Percentiles rank a stretch among this genome's conserved stretches.
Conservation (phyloP, 2,113 vertebrate genomes). For the Clarias magur region DNA sequence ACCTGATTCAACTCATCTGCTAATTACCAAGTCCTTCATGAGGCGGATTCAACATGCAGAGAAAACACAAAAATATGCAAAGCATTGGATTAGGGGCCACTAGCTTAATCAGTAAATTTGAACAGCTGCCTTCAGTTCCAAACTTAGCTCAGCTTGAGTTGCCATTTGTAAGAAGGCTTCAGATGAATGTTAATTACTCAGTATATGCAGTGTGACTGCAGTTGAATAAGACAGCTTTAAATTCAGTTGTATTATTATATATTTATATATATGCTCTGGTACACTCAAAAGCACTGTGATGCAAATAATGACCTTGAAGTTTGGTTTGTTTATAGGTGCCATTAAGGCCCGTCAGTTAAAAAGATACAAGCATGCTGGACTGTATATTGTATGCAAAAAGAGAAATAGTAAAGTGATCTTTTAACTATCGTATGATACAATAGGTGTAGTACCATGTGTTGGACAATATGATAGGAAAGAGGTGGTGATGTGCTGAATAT, state of each 20-base stretch:
- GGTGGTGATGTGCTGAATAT: no score
- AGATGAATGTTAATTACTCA: slow-evolving; percentile 30
- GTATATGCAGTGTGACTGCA: background rate
- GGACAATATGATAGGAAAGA: no score
- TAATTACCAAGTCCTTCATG: slow-evolving; percentile 33
- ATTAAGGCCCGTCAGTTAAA: background rate
- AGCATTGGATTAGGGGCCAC: slow-evolving; percentile 16
- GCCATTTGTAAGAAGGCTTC: slow-evolving; percentile 17
- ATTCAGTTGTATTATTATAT: background rate
- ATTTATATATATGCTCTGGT: background rate
- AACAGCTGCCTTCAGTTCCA: slow-evolving; percentile 32
- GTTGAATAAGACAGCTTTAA: background rate
- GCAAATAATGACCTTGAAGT: background rate
- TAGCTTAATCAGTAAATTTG: slow-evolving; percentile 37
- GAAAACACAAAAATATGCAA: slow-evolving; percentile 35
- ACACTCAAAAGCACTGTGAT: background rate
- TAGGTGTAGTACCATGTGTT: background rate
- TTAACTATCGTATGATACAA: background rate
- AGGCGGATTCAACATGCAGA: slow-evolving; percentile 11
- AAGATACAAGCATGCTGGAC: background rate
- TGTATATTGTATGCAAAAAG: background rate
- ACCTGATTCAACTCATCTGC: slow-evolving; percentile 40
- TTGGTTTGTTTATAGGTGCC: background rate
- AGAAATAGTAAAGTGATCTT: background rate
- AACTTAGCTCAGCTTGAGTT: slow-evolving; percentile 25